phyloP scores from a whole-genome alignment of 2,113 vertebrate genomes.

The Nipponia nippon region DNA sequence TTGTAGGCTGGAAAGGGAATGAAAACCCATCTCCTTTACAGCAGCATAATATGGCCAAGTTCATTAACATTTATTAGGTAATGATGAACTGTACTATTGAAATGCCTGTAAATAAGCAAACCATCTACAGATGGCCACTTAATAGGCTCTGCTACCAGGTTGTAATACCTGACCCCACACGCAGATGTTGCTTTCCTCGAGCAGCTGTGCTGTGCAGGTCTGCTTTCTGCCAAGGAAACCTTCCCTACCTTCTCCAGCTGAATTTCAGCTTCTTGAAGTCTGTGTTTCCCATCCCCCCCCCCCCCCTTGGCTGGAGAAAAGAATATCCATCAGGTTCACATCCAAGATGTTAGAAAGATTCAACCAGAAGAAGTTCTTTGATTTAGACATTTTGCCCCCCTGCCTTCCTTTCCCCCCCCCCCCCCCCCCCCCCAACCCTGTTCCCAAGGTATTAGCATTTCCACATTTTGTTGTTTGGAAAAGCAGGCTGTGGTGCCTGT shows the following conservation, averaged over 20 bases:
- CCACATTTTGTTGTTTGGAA: constrained; percentile 12
- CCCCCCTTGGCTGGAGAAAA: too few relatives aligned
- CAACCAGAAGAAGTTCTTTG: too few relatives aligned
- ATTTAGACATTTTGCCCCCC: too few relatives aligned
- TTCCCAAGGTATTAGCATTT: constrained; percentile 1
- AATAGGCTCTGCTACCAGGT: constrained; percentile 12
- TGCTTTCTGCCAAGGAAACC: not conserved
- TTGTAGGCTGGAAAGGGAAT: not conserved
- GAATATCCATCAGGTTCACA: too few relatives aligned
- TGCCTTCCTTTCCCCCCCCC: too few relatives aligned
- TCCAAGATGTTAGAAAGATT: too few relatives aligned
- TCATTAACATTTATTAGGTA: constrained; percentile 30
- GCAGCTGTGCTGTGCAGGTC: not conserved
- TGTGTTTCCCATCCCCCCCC: not conserved
- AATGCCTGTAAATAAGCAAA: constrained; percentile 42
- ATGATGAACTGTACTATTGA: not conserved
- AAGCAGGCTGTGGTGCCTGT: constrained; percentile 61
- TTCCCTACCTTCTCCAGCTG: not conserved
- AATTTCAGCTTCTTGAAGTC: not conserved
- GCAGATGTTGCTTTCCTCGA: not conserved
- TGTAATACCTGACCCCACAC: not conserved
- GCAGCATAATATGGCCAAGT: not conserved
- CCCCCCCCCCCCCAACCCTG: not conserved
- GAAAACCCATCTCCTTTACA: not conserved
- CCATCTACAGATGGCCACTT: constrained; percentile 16